Percentiles rank a stretch among this genome's conserved stretches.
phyloP scores from a whole-genome alignment of 2,797 vertebrate species.

The Selene dorsalis region DNA sequence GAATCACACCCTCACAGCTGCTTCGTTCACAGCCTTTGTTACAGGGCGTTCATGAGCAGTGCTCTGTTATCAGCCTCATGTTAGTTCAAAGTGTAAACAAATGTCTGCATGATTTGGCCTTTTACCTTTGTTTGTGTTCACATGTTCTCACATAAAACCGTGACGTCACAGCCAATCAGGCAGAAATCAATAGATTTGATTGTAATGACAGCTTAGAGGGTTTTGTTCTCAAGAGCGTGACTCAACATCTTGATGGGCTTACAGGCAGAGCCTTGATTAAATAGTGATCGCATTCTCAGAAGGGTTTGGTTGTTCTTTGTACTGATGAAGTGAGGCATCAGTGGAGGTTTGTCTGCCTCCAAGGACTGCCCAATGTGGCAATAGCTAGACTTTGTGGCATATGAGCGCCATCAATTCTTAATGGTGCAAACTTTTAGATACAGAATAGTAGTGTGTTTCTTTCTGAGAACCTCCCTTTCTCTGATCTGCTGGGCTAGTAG shows the following conservation, averaged over 20 bases:
- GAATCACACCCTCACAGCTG: background rate
- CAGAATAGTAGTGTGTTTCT: background rate
- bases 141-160: background rate
- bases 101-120: background rate
- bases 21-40: background rate
- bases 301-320: constrained; percentile 6
- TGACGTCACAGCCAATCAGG: constrained; percentile 19
- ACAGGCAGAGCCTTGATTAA: constrained; percentile 40
- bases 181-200: constrained; percentile 52
- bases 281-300: constrained; percentile 23
- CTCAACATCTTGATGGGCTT: constrained; percentile 33
- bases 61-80: background rate
- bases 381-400: background rate
- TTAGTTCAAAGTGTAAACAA: background rate
- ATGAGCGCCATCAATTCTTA: constrained; percentile 2
- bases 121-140: background rate
- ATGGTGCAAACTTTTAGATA: background rate
- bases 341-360: background rate
- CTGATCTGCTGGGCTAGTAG: constrained; percentile 1
- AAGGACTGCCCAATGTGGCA: background rate
- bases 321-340: constrained; percentile 5
- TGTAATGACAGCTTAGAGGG: constrained; percentile 37
- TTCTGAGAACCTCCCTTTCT: background rate
- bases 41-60: background rate
- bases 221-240: constrained; percentile 31